Conservation (phyloP, 2,113 vertebrate species). For the Oostethus manadensis region DNA sequence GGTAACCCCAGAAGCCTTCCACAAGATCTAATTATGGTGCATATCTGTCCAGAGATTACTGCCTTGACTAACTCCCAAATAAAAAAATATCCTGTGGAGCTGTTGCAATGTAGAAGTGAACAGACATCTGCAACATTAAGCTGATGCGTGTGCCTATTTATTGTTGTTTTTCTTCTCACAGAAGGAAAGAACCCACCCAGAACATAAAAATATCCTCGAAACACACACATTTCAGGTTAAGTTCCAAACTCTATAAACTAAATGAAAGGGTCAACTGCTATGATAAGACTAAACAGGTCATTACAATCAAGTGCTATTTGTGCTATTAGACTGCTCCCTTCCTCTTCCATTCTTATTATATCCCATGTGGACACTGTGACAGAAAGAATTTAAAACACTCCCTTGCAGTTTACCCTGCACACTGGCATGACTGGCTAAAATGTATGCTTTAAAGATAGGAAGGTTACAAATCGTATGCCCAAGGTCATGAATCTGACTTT, state of each 20-base stretch:
- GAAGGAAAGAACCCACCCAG: not conserved
- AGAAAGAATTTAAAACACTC: constrained; percentile 46
- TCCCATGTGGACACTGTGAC: constrained; percentile 41
- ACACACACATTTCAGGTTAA: constrained; percentile 28
- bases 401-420: constrained; percentile 50
- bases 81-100: constrained; percentile 21
- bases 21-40: constrained; percentile 54
- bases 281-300: constrained; percentile 55
- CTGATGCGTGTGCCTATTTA: not conserved
- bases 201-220: constrained; percentile 18
- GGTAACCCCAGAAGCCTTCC: constrained; percentile 42
- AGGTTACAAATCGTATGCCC: not conserved
- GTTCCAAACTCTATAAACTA: constrained; percentile 28
- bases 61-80: constrained; percentile 37
- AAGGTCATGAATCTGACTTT: not conserved
- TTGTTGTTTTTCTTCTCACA: too few relatives aligned
- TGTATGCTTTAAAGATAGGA: constrained; percentile 16
- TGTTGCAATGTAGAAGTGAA: constrained; percentile 8
- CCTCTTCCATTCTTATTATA: constrained; percentile 54
- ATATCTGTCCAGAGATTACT: constrained; percentile 46
- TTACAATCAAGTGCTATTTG: constrained; percentile 45
- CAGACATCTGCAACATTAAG: constrained; percentile 13
- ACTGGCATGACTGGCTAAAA: not conserved
- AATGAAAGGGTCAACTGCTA: constrained; percentile 53
- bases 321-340: constrained; percentile 36